Evolutionary conservation across 1,140 invertebrate species (phyloP), one percentile per base, ranked within the genome.

Genomic region (Achroia grisella): DNA sequence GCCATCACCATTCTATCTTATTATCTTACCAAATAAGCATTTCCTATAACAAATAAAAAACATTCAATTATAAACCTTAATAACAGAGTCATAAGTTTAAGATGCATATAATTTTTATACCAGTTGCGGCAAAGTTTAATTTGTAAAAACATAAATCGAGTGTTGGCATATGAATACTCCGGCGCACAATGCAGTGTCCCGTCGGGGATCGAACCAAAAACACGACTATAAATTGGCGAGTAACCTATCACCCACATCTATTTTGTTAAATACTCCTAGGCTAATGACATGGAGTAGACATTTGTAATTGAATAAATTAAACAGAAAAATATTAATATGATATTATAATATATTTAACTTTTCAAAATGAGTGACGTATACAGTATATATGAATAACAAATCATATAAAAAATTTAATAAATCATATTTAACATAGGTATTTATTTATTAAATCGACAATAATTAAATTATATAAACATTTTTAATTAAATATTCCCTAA

Each of bases 91-190:
- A 46, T 63, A 65, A 44, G 45, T 40, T 2, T 33, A 11, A 15
- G n/a, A 12, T 12, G 30, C 1, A 27, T 12, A 17, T 32, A 33
- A 29, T 39, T 32, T 42, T 51, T 43, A 44, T 45, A 13, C 30
- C 28, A 12, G 28, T 23, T 8, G 48, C 11, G 43, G 46, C 10
- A 45, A 44, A 35, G 46, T 49, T 56, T 44, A 42, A 48, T 53
- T 68, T 52, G 57, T 60, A 40, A 57, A 37, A 48, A 44, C 50
- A 80, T 80, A 80, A 77, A 77, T 80, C 62, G 56, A 60, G 58
- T 63, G 53, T 62, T 80, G 76, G 70, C 76, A 71, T 77, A 80
- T 77, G 73, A 77, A 80, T 80, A 77, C 71, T 44, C 53, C 46
- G 37, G 17, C 40, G 39, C 49, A 80, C 73, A 80, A 77, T 77